phyloP scores from a whole-genome alignment of 2,888 invertebrate species.

The Myopa testacea region DNA sequence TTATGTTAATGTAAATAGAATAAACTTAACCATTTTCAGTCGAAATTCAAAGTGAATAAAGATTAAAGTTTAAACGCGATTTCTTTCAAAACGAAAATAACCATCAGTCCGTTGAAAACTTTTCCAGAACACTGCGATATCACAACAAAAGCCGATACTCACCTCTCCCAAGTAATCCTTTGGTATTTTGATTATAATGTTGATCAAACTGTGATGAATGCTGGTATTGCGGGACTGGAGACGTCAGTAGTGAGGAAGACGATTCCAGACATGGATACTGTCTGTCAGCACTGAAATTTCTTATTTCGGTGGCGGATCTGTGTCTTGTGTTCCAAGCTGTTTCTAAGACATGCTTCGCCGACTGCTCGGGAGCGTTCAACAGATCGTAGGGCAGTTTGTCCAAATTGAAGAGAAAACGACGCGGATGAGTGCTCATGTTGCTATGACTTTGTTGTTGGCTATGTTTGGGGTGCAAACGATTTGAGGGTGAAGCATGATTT shows the following conservation, averaged over 20 bases:
- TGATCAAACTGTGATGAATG: slow-evolving; percentile 65
- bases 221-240: slow-evolving; percentile 54
- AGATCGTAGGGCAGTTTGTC: slow-evolving; percentile 68
- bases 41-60: too few species aligned
- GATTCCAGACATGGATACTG: slow-evolving; percentile 55
- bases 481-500: not conserved
- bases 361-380: slow-evolving; percentile 63
- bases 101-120: not conserved
- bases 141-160: slow-evolving; percentile 48
- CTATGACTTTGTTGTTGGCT: slow-evolving; percentile 40
- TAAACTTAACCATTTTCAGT: too few species aligned
- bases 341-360: slow-evolving; percentile 54
- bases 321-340: slow-evolving; percentile 56
- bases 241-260: slow-evolving; percentile 38
- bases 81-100: not conserved
- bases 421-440: slow-evolving; percentile 52
- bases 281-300: slow-evolving; percentile 47
- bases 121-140: slow-evolving; percentile 2
- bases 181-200: slow-evolving; percentile 67
- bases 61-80: too few species aligned
- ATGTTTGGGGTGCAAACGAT: slow-evolving; percentile 34
- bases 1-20: too few species aligned
- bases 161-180: slow-evolving; percentile 69
- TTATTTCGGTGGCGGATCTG: slow-evolving; percentile 43
- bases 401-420: slow-evolving; percentile 66